Base-by-base conservation (phyloP, 1,140 invertebrate species). In the Leptopilina clavipes region DNA sequence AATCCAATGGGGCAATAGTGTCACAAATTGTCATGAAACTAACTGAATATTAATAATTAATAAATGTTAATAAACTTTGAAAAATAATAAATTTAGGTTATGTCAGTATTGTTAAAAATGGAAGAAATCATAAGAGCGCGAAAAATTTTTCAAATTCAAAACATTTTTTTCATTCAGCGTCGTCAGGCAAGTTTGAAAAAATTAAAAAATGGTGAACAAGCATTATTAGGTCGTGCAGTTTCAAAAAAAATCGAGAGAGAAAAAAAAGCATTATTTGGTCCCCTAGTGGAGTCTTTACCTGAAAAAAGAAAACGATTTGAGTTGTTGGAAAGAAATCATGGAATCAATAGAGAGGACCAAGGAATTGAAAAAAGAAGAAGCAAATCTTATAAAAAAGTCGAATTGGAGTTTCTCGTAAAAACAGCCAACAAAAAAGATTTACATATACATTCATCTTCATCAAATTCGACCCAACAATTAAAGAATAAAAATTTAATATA, bases 241-340 rank as follows among this genome's bases (percentile, higher is more conserved):
- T 72, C 84, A 73, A 81, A 84, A 77, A 71, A 77, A 43, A 72
- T 83, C 74, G 78, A 83, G 72, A 76, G 80, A 65, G 84, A 88
- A 25, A 79, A 85, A 59, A 85, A 86, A 74, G 19, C 76, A 9
- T 12, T 85, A 10, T 89, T 82, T 72, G 87, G 86, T 0, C 71
- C 78, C 12, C 17, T 87, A 3, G 3, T 87, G 0, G 84, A 88
- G 73, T 84, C 82, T 0, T 82, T 81, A 54, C 77, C 78, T 54
- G 71, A 85, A 54, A 86, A 84, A 79, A 18, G 14, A 1, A 79
- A 78, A 70, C 76, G 81, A 73, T 48, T 0, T n/a, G 71, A 65
- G 40, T 45, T 8, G 5, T 10, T 44, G 12, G 43, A 14, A 45
- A 45, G 44, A 52, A 52, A 52, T 17, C n/a, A n/a, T n/a, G n/a